phyloP scores from a whole-genome alignment of 2,888 invertebrate genomes.

The Pyrocoelia pectoralis region DNA sequence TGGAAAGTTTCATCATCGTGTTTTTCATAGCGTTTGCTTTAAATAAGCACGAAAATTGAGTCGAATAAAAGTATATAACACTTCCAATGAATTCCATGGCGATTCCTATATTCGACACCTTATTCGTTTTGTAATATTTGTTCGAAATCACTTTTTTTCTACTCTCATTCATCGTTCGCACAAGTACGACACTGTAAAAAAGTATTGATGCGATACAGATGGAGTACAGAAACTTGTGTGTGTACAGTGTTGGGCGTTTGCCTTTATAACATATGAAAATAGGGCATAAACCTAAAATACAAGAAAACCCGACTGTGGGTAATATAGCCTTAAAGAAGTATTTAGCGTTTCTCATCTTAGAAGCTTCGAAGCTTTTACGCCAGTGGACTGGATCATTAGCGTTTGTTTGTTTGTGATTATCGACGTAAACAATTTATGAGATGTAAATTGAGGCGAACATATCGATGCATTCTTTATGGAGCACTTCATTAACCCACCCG shows the following conservation, averaged over 20 bases:
- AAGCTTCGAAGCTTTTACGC: no score
- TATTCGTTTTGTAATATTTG: slow-evolving; percentile 21
- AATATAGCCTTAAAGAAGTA: slow-evolving; percentile 16
- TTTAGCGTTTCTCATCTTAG: background rate
- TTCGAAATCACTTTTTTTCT: slow-evolving; percentile 16
- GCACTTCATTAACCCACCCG: no score
- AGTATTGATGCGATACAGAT: slow-evolving; percentile 9
- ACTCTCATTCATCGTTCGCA: slow-evolving; percentile 10
- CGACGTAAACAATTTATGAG: no score
- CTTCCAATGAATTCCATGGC: slow-evolving; percentile 17
- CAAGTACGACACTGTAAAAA: slow-evolving; percentile 3
- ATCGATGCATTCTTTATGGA: no score
- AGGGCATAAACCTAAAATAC: slow-evolving; percentile 17
- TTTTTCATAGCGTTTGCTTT: slow-evolving; percentile 21
- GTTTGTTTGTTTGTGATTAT: no score
- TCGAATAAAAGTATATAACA: slow-evolving; percentile 12
- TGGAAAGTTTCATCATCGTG: slow-evolving; percentile 10
- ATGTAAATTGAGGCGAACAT: no score
- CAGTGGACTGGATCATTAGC: no score
- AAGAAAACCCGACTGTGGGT: slow-evolving; percentile 11
- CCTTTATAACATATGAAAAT: slow-evolving; percentile 11
- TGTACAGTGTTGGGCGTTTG: slow-evolving; percentile 17
- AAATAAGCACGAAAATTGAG: slow-evolving; percentile 16
- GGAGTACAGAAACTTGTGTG: slow-evolving; percentile 16
- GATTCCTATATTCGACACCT: slow-evolving; percentile 22